Conservation (phyloP, 2,797 vertebrate species). For the Otolemur crassicaudatus region DNA sequence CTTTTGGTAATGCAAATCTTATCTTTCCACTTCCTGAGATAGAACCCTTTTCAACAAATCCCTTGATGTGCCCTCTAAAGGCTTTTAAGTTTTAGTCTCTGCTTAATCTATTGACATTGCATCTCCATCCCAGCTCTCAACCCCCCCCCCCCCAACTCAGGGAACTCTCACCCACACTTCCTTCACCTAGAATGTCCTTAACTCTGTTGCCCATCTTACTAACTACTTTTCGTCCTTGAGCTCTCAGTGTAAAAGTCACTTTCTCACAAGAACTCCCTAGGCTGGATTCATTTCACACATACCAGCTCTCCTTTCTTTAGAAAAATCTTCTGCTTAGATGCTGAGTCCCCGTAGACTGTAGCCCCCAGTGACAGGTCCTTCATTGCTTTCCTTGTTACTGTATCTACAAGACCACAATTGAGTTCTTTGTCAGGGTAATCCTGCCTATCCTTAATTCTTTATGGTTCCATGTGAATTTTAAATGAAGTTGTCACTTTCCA, state of each 20-base stretch:
- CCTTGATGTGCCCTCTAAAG: neutral
- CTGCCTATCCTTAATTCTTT: neutral
- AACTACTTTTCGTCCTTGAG: neutral
- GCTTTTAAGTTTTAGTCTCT: neutral
- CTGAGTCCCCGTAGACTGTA: too few species aligned
- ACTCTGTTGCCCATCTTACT: neutral
- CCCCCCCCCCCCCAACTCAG: rapidly evolving
- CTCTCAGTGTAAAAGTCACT: neutral
- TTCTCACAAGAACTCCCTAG: neutral
- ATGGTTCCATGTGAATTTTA: neutral
- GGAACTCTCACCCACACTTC: neutral
- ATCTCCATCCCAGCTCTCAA: rapidly evolving
- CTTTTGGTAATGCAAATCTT: neutral
- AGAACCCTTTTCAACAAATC: neutral
- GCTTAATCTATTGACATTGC: neutral
- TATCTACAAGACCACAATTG: neutral
- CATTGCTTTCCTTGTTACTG: neutral
- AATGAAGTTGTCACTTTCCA: neutral
- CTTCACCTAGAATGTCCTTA: neutral
- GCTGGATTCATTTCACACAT: neutral
- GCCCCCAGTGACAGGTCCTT: neutral
- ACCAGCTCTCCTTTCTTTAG: neutral
- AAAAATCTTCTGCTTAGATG: too few species aligned
- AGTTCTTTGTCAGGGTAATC: neutral
- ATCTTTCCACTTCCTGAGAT: neutral